Evolutionary conservation across 2,797 vertebrate species (phyloP).

Genomic region (Enteromius argenteus): DNA sequence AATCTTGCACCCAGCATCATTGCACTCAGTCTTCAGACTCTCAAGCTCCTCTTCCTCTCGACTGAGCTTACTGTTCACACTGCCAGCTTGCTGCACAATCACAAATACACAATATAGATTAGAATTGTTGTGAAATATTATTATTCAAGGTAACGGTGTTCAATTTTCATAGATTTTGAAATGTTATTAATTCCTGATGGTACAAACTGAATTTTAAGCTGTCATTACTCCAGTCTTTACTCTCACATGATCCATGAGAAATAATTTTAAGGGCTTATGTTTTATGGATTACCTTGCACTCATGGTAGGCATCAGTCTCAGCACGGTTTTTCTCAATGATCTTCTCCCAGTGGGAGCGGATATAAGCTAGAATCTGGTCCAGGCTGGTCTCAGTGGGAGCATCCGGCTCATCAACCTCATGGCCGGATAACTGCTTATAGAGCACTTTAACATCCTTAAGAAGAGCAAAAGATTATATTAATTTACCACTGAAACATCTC

Average conservation of each 20-base stretch:
- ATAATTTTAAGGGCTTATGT: background rate
- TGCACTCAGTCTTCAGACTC: constrained; percentile 83
- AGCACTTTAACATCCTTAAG: constrained; percentile 88
- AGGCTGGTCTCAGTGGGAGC: constrained; percentile 85
- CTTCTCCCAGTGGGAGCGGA: constrained; percentile 91
- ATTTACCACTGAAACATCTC: background rate
- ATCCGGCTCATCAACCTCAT: constrained; percentile 84
- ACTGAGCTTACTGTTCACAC: constrained; percentile 74
- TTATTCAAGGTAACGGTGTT: background rate
- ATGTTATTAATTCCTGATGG: background rate
- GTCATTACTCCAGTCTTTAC: background rate
- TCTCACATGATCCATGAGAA: background rate
- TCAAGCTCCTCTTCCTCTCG: constrained; percentile 87
- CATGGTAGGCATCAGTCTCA: constrained; percentile 84
- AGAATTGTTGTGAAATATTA: background rate
- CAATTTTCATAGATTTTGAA: background rate
- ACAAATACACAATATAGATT: background rate
- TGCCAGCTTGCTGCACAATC: constrained; percentile 73
- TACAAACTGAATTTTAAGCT: background rate
- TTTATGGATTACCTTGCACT: constrained; percentile 83
- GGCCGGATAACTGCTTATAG: constrained; percentile 87
- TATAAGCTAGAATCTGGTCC: constrained; percentile 88
- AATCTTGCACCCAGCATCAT: constrained; percentile 84
- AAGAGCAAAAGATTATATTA: background rate
- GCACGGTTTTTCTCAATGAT: constrained; percentile 86